Evolutionary conservation across 2,888 invertebrate genomes (phyloP).

Genomic region (Drosophila yooni): DNA sequence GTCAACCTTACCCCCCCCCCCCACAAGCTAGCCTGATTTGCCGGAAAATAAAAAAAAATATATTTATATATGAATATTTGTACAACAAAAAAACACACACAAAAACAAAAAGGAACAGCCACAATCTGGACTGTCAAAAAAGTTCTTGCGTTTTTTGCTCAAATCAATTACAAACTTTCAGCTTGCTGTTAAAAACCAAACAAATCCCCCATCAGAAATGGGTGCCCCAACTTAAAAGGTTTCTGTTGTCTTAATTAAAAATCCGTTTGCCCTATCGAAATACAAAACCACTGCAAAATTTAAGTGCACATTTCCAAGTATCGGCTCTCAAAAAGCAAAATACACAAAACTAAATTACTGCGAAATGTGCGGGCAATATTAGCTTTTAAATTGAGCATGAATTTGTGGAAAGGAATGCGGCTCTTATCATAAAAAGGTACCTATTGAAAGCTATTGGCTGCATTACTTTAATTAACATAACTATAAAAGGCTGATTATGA

Average conservation of each 20-base stretch:
- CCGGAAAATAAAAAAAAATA: constrained; percentile 1
- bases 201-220: constrained; percentile 37
- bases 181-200: constrained; percentile 60
- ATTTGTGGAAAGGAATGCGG: not conserved
- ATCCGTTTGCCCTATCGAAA: constrained; percentile 49
- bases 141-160: constrained; percentile 64
- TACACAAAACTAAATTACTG: constrained; percentile 14
- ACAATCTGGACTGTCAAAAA: constrained; percentile 49
- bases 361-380: constrained; percentile 5
- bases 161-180: constrained; percentile 81
- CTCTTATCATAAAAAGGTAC: not conserved
- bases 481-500: not conserved
- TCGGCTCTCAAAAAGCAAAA: not conserved
- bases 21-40: constrained; percentile 37
- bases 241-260: constrained; percentile 79
- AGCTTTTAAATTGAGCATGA: not conserved
- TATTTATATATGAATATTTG: not conserved
- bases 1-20: constrained; percentile 37
- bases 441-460: not conserved
- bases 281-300: constrained; percentile 41
- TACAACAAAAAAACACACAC: constrained; percentile 3
- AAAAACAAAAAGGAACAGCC: constrained; percentile 18
- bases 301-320: constrained; percentile 14
- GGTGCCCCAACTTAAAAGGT: constrained; percentile 64
- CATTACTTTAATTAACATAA: not conserved